Conservation (phyloP, 2,113 vertebrate genomes). For the Diadophis punctatus region DNA sequence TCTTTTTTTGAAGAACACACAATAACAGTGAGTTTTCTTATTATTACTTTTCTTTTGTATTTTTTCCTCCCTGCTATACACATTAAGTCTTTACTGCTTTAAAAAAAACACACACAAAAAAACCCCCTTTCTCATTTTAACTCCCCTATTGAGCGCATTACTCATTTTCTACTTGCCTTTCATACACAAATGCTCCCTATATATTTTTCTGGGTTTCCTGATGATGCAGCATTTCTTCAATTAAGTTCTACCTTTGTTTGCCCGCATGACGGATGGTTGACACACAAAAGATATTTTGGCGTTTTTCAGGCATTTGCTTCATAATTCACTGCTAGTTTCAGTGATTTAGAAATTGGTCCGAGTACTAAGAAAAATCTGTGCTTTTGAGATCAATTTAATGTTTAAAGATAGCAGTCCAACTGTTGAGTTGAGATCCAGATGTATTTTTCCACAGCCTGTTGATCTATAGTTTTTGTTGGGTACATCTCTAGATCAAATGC, state of each 20-base stretch:
- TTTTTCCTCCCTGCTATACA: fast-evolving
- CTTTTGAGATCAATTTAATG: constrained; percentile 12
- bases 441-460: not conserved
- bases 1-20: not conserved
- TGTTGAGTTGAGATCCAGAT: constrained; percentile 21
- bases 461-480: constrained; percentile 10
- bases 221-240: not conserved
- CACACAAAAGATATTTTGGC: not conserved
- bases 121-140: not conserved
- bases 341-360: not conserved
- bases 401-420: not conserved
- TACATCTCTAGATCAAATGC: constrained; percentile 43
- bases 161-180: not conserved
- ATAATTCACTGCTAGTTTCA: not conserved
- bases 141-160: constrained; percentile 1
- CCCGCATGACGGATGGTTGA: not conserved
- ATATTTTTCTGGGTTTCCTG: not conserved
- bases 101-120: not conserved
- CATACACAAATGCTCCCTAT: not conserved
- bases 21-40: not conserved
- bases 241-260: constrained; percentile 21
- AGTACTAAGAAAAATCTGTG: not conserved
- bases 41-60: not conserved
- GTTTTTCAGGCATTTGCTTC: not conserved
- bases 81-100: not conserved